Evolutionary conservation across 2,113 vertebrate species (phyloP).

Genomic region (Syngnathus typhle): DNA sequence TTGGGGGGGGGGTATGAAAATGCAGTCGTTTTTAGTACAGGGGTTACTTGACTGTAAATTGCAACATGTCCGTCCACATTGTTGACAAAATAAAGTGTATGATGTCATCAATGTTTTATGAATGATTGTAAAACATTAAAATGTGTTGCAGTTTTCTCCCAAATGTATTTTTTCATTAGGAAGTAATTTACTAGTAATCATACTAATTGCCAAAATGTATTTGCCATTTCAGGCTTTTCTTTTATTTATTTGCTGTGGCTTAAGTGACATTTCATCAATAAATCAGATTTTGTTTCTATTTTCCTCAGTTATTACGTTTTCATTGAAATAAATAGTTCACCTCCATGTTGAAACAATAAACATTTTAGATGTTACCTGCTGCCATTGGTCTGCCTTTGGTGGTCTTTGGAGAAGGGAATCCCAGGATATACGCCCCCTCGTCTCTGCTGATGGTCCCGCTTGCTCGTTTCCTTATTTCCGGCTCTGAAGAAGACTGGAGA

Average conservation of each 20-base stretch:
- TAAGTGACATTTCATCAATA: conserved; percentile 51
- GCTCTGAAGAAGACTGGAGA: too few species aligned
- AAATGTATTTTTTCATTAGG: conserved; percentile 6
- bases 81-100: conserved; percentile 29
- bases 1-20: neutral
- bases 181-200: conserved; percentile 22
- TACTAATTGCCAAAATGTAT: conserved; percentile 34
- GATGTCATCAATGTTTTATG: conserved; percentile 6
- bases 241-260: conserved; percentile 19
- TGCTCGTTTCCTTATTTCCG: too few species aligned
- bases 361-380: too few species aligned
- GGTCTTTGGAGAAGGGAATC: too few species aligned
- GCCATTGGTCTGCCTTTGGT: too few species aligned
- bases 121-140: neutral
- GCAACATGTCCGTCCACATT: conserved; percentile 1
- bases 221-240: conserved; percentile 30
- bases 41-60: neutral
- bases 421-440: too few species aligned
- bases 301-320: too few species aligned
- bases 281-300: conserved; percentile 28
- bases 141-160: conserved; percentile 1
- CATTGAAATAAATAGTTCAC: too few species aligned
- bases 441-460: too few species aligned
- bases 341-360: too few species aligned
- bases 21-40: conserved; percentile 30